A percentile compares a stretch with the other conserved stretches of the same genome.
Conservation (phyloP, 2,113 vertebrate species). For the Hyperopisus bebe region DNA sequence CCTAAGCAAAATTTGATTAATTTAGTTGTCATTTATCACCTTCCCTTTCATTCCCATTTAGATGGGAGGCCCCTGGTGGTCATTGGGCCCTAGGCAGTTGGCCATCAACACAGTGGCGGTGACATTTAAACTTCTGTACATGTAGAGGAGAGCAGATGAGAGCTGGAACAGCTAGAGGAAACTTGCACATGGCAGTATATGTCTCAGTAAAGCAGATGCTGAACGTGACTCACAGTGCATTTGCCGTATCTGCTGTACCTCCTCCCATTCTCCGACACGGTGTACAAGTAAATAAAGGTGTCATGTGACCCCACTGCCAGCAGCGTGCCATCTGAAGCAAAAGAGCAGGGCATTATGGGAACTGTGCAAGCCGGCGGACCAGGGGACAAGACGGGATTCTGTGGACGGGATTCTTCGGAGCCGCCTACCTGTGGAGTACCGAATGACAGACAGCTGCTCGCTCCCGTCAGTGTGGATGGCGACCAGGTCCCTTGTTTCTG, state of each 20-base stretch:
- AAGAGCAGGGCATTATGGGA: background rate
- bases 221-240: constrained; percentile 76
- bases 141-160: background rate
- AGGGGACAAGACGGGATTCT: too few species aligned
- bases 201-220: background rate
- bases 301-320: constrained; percentile 96
- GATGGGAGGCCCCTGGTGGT: background rate
- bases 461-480: constrained; percentile 96
- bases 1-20: background rate
- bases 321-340: constrained; percentile 74
- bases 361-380: background rate
- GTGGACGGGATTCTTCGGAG: background rate
- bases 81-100: background rate
- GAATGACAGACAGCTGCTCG: constrained; percentile 93
- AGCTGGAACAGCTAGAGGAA: background rate
- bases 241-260: constrained; percentile 92
- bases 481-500: constrained; percentile 90
- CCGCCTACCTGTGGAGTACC: constrained; percentile 82
- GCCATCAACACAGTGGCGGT: background rate
- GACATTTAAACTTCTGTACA: background rate
- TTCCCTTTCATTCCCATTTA: background rate
- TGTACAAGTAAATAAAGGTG: constrained; percentile 97
- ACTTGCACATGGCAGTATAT: background rate
- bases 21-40: background rate
- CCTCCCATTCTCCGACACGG: constrained; percentile 84